Conservation (phyloP, 2,113 vertebrate species). For the Beaufortia kweichowensis region DNA sequence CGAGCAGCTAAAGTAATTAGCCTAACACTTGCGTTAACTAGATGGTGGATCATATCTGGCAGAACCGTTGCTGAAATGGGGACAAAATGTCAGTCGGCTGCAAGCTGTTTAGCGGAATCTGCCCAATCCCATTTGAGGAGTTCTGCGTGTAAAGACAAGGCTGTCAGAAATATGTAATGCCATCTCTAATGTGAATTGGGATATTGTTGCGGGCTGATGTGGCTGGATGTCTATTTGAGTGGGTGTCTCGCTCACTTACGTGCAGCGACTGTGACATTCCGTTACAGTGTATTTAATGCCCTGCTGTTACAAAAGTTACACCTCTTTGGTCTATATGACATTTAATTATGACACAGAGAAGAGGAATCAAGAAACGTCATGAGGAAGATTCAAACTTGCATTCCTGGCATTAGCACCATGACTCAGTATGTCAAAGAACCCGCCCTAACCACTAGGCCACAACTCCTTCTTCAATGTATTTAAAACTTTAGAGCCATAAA, state of each 20-base stretch:
- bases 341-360: neutral
- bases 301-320: neutral
- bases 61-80: slow-evolving; percentile 49
- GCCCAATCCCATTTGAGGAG: slow-evolving; percentile 47
- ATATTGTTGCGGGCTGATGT: slow-evolving; percentile 34
- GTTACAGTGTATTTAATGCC: slow-evolving; percentile 11
- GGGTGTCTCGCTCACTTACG: slow-evolving; percentile 19
- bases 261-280: slow-evolving; percentile 12
- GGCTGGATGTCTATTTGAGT: slow-evolving; percentile 34
- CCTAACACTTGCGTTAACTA: slow-evolving; percentile 56
- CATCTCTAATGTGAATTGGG: slow-evolving; percentile 30
- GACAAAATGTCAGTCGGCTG: slow-evolving; percentile 57
- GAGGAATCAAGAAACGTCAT: slow-evolving; percentile 3
- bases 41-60: slow-evolving; percentile 59
- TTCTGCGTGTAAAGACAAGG: slow-evolving; percentile 43
- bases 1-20: slow-evolving; percentile 57
- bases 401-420: neutral
- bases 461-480: neutral
- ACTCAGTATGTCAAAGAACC: too few relatives aligned
- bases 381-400: neutral
- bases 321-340: neutral
- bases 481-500: neutral
- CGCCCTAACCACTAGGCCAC: neutral
- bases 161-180: slow-evolving; percentile 35
- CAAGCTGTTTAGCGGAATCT: slow-evolving; percentile 58